Evolutionary conservation across 92 coral and sea anemone genomes (phyloP), one percentile per base, ranked within the genome.

Genomic region (Scolanthus callimorphus): DNA sequence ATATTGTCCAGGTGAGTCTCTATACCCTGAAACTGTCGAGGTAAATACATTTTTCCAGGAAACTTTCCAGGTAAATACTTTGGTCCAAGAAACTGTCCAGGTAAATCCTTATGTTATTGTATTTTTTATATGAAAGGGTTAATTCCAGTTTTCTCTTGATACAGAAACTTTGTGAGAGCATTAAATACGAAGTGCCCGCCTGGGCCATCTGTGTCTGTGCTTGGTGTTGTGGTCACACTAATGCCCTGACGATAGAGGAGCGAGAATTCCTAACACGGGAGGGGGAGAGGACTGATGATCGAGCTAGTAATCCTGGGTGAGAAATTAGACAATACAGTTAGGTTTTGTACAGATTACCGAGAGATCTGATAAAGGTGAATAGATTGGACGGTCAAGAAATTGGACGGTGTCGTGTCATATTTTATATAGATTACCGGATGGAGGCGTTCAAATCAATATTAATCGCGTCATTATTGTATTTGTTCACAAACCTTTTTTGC

Each of bases 141-240:
- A n/a, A n/a, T n/a, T n/a, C n/a, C n/a, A n/a, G n/a, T n/a, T n/a
- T n/a, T 34, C 15, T 34, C 41, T 34, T 34, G 15, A 6, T 15
- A 6, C 24, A 88, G 96, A 83, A 79, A 65, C 73, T 88, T n/a
- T 78, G 86, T 57, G 82, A 83, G 45, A 79, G 76, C 44, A 54
- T 88, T 58, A 85, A 78, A 41, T 85, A 78, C 55, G 82, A 81
- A 31, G 89, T 71, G 9, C 96, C 90, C 4, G 96, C 90, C 3
- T 70, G 87, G 64, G 82, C 96, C 2, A 80, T 88, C 30, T 88
- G 96, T 57, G 84, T 85, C 17, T 81, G 89, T 60, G 84, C 85
- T 0, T 88, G 96, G 96, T 73, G 89, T 61, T 83, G 96, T 57
- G 89, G 96, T 3, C 79, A 78, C 49, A 83, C 75, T 19, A 63